Evolutionary conservation across 2,113 vertebrate species (phyloP).

Genomic region (Hypomesus transpacificus): DNA sequence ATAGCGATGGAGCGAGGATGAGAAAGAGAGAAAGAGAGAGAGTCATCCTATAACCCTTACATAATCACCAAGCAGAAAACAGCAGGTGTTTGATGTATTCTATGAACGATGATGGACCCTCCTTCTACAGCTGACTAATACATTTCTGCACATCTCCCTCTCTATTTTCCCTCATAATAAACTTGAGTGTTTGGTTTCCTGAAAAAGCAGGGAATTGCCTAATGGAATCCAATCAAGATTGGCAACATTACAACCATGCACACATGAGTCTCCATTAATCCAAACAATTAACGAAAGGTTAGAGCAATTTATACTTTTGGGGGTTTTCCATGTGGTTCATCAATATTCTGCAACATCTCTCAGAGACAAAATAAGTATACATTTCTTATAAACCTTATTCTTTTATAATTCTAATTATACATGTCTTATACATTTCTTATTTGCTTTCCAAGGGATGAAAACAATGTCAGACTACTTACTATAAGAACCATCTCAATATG

Average conservation of each 20-base stretch:
- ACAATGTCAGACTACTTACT: conserved; percentile 12
- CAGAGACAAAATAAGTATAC: conserved; percentile 20
- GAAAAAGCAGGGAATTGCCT: conserved; percentile 26
- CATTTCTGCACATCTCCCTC: conserved; percentile 19
- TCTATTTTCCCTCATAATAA: neutral
- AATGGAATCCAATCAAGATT: conserved; percentile 42
- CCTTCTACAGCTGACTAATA: conserved; percentile 20
- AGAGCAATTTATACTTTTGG: too few species aligned
- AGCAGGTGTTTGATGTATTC: conserved; percentile 27
- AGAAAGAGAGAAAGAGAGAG: conserved; percentile 15
- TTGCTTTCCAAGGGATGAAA: conserved; percentile 8
- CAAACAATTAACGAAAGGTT: neutral
- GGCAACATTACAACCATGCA: conserved; percentile 35
- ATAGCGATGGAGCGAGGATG: neutral
- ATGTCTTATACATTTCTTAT: conserved; percentile 1
- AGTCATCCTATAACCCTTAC: conserved; percentile 28
- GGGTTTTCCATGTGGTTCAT: conserved; percentile 30
- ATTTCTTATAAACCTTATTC: conserved; percentile 1
- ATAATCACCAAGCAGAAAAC: conserved; percentile 33
- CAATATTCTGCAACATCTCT: conserved; percentile 30
- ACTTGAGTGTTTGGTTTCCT: conserved; percentile 6
- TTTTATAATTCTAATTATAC: too few species aligned
- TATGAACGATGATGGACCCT: conserved; percentile 25
- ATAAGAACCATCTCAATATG: neutral
- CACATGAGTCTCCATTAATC: conserved; percentile 37